Evolutionary conservation across 30 jellyfish, hydroid and myxozoan genomes (phyloP).

Genomic region (Aurelia aurita complex sp. Pacific): DNA sequence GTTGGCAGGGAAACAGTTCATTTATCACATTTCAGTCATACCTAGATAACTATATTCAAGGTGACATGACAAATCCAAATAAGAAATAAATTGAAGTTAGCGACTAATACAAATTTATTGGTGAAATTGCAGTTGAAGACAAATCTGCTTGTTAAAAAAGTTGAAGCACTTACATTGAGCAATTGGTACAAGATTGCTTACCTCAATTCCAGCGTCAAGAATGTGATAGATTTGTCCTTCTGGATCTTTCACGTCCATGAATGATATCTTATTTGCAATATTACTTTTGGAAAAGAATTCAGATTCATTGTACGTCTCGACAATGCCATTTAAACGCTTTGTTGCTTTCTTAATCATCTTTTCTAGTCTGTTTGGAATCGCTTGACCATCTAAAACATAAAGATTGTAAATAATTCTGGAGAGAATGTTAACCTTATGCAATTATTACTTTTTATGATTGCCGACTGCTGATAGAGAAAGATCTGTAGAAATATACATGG

Average conservation of each 20-base stretch:
- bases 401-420: slow-evolving; percentile 5
- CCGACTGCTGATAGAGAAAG: no score
- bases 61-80: no score
- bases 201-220: slow-evolving; percentile 31
- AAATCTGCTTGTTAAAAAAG: no score
- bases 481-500: no score
- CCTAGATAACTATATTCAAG: no score
- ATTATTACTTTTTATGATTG: no score
- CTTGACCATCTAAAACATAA: slow-evolving; percentile 29
- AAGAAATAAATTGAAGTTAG: no score
- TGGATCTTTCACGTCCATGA: slow-evolving; percentile 35
- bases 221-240: slow-evolving; percentile 25
- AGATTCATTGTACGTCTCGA: slow-evolving; percentile 9
- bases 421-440: background rate
- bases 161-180: no score
- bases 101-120: no score
- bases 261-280: slow-evolving; percentile 10
- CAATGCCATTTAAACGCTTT: slow-evolving; percentile 28
- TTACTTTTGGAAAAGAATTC: slow-evolving; percentile 16
- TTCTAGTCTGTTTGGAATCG: slow-evolving; percentile 31
- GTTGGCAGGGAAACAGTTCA: no score
- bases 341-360: slow-evolving; percentile 26
- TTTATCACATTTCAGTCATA: no score
- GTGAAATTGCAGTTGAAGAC: no score
- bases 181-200: background rate